phyloP scores from a whole-genome alignment of 2,113 vertebrate genomes.

The Menura novaehollandiae region DNA sequence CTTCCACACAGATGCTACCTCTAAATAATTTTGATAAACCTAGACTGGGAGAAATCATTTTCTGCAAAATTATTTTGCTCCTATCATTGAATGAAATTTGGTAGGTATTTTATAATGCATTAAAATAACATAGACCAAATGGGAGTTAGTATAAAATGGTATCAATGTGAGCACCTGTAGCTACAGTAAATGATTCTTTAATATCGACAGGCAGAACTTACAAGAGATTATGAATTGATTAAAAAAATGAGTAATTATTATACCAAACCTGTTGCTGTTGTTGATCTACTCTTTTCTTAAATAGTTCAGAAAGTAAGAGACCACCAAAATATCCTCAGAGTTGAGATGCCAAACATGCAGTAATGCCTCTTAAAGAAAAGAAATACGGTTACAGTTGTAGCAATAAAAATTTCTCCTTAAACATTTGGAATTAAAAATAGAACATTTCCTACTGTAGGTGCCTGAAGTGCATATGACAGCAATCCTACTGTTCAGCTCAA shows the following conservation, averaged over 20 bases:
- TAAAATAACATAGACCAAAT: neutral
- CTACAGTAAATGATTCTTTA: neutral
- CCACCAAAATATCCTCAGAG: neutral
- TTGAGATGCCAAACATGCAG: neutral
- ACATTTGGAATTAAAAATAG: conserved; percentile 35
- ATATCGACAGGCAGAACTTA: neutral
- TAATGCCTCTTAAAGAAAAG: neutral
- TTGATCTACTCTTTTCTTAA: neutral
- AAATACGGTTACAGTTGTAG: neutral
- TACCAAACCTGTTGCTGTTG: neutral
- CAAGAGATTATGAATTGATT: neutral
- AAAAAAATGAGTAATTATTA: neutral
- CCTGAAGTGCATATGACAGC: conserved; percentile 22
- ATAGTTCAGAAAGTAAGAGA: neutral
- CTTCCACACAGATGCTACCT: neutral
- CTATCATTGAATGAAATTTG: neutral
- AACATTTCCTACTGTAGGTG: neutral
- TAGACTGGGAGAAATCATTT: neutral
- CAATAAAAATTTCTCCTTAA: neutral
- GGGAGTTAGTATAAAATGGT: neutral
- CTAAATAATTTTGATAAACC: neutral
- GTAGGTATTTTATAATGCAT: neutral
- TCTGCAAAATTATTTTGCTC: neutral
- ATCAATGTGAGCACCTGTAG: neutral
- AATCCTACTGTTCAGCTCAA: conserved; percentile 31